These are phyloP conservation scores for Falco concolor DNA, from an alignment of 2,797 vertebrate genomes.

Conservation along the genomic window DNA sequence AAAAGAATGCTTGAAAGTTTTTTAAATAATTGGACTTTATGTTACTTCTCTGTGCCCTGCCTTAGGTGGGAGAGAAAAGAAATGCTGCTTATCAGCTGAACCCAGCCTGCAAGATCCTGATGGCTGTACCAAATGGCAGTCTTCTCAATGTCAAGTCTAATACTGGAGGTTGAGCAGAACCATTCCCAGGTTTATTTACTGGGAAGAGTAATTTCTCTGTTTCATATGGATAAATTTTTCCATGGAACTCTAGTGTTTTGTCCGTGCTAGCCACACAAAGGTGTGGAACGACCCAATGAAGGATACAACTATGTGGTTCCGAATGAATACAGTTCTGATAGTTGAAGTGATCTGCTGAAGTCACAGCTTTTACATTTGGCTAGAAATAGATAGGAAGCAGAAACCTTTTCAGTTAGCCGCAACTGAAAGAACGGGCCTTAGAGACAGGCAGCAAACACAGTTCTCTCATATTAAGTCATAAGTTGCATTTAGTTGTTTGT, in stretches of 20 bases:
- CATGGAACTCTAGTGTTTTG: background rate
- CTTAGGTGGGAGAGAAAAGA: background rate
- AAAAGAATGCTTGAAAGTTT: background rate
- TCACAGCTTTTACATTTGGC: background rate
- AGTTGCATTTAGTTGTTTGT: slow-evolving; percentile 4
- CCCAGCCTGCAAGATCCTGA: background rate
- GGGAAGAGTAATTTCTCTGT: background rate
- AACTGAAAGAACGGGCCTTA: background rate
- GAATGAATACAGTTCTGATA: rapidly evolving
- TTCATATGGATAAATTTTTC: background rate
- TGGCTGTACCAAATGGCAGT: background rate
- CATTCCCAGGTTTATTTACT: background rate
- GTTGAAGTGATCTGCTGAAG: background rate
- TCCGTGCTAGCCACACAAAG: rapidly evolving
- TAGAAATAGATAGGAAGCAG: background rate
- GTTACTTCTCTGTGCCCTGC: background rate
- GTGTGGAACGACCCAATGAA: rapidly evolving
- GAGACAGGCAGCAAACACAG: background rate
- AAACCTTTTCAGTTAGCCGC: background rate
- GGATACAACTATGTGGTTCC: rapidly evolving
- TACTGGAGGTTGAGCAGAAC: background rate
- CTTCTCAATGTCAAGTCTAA: background rate
- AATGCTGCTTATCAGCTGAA: background rate
- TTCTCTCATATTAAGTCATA: background rate
- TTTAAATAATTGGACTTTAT: background rate